Percentiles rank a stretch among this genome's conserved stretches.
phyloP scores from a whole-genome alignment of 1,140 invertebrate genomes.

The Drosophila ercepeae region DNA sequence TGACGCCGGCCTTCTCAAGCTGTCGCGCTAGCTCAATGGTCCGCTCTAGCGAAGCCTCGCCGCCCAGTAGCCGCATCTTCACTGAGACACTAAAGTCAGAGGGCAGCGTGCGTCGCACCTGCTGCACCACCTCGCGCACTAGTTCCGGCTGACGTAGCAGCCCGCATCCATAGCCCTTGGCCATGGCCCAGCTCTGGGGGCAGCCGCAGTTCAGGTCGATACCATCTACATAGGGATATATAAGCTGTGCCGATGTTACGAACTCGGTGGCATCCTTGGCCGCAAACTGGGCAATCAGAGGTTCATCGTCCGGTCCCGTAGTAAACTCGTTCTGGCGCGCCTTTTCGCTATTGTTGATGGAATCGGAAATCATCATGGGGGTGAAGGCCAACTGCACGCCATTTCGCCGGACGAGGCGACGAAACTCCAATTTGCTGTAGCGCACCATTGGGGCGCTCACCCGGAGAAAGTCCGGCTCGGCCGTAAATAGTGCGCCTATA shows the following conservation, averaged over 20 bases:
- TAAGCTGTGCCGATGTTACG: constrained; percentile 91
- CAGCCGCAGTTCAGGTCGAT: constrained; percentile 98
- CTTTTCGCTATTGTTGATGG: constrained; percentile 94
- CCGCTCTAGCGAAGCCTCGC: constrained; percentile 65
- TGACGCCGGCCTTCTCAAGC: constrained; percentile 92
- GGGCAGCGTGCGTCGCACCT: constrained; percentile 89
- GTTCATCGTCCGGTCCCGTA: constrained; percentile 91
- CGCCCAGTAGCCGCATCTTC: constrained; percentile 92
- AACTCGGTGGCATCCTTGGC: constrained; percentile 94
- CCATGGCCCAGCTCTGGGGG: constrained; percentile 97
- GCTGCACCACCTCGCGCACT: constrained; percentile 91
- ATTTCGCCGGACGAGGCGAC: constrained; percentile 85
- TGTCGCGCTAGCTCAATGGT: constrained; percentile 87
- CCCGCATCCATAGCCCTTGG: constrained; percentile 94
- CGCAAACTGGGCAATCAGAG: constrained; percentile 97
- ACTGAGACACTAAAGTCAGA: constrained; percentile 94
- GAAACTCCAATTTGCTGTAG: constrained; percentile 91
- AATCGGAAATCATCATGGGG: constrained; percentile 98
- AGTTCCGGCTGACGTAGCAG: constrained; percentile 93
- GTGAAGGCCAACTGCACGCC: constrained; percentile 96
- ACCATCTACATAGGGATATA: constrained; percentile 94
- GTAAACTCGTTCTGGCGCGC: constrained; percentile 95
- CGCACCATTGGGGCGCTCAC: constrained; percentile 98
- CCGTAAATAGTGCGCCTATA: constrained; percentile 88
- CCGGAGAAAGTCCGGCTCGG: constrained; percentile 86